A percentile compares a stretch with the other conserved stretches of the same genome.
Evolutionary conservation across 2,797 vertebrate species (phyloP).

Genomic region (Lacerta agilis): DNA sequence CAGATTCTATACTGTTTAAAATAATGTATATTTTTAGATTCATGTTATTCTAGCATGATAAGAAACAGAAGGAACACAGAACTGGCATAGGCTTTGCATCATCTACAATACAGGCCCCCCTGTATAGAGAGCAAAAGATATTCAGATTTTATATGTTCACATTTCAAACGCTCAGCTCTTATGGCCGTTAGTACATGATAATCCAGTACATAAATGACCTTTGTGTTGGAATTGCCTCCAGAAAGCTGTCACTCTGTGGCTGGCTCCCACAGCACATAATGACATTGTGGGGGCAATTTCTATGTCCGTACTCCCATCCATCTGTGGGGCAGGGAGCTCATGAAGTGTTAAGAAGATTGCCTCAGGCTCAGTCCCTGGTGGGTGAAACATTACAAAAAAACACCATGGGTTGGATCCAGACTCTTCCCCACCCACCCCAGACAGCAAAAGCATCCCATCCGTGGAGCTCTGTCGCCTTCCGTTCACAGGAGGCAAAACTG

Average conservation of each 20-base stretch:
- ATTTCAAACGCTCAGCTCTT: background rate
- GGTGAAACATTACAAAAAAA: background rate
- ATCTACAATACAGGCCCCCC: background rate
- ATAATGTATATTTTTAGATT: background rate
- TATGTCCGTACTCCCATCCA: background rate
- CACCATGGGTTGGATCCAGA: no score
- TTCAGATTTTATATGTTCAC: background rate
- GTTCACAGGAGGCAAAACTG: no score
- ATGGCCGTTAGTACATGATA: no score
- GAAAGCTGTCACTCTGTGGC: background rate
- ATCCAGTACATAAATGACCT: background rate
- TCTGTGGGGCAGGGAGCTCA: background rate
- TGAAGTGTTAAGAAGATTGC: background rate
- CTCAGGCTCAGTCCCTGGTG: background rate
- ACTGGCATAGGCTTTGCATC: background rate
- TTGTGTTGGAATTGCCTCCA: background rate
- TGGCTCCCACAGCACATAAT: background rate
- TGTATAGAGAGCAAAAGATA: background rate
- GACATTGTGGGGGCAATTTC: background rate
- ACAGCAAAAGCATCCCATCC: no score
- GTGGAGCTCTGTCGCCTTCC: no score
- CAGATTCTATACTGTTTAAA: background rate
- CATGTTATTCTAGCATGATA: background rate
- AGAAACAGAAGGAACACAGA: rapidly evolving
- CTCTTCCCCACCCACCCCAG: no score